Conservation (phyloP, 2,888 invertebrate species). For the Hetaerina titia region DNA sequence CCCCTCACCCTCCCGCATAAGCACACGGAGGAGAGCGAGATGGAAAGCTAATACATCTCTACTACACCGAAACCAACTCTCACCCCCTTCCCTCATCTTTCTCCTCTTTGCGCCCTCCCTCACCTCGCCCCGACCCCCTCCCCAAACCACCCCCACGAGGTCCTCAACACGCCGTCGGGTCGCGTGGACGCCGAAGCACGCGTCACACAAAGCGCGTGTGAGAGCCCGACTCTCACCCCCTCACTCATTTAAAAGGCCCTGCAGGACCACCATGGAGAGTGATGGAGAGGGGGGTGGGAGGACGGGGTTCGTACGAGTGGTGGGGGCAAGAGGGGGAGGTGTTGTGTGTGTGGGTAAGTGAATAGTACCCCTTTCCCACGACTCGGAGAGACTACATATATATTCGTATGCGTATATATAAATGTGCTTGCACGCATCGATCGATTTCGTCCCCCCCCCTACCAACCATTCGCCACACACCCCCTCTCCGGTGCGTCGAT, state of each 20-base stretch:
- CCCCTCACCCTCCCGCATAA: background rate
- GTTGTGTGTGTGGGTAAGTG: conserved; percentile 59
- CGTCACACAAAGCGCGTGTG: background rate
- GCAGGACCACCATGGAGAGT: background rate
- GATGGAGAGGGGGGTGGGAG: background rate
- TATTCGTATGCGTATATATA: background rate
- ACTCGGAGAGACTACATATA: background rate
- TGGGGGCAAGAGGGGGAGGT: background rate
- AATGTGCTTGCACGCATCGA: background rate
- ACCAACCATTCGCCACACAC: background rate
- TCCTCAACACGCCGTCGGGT: background rate
- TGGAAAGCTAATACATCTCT: background rate
- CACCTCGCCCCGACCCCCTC: background rate
- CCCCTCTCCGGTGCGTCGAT: background rate
- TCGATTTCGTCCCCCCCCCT: background rate
- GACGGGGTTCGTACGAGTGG: background rate
- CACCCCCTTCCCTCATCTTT: background rate
- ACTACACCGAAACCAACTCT: background rate
- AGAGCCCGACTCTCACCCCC: background rate
- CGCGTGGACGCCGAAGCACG: conserved; percentile 50
- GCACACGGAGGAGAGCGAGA: background rate
- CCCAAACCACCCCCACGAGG: background rate
- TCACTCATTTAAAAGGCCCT: background rate
- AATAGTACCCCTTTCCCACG: conserved; percentile 63
- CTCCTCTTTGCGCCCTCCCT: background rate